Evolutionary conservation across 2,888 invertebrate genomes (phyloP), one percentile per base, ranked within the genome.

Genomic region (Vanessa cardui): DNA sequence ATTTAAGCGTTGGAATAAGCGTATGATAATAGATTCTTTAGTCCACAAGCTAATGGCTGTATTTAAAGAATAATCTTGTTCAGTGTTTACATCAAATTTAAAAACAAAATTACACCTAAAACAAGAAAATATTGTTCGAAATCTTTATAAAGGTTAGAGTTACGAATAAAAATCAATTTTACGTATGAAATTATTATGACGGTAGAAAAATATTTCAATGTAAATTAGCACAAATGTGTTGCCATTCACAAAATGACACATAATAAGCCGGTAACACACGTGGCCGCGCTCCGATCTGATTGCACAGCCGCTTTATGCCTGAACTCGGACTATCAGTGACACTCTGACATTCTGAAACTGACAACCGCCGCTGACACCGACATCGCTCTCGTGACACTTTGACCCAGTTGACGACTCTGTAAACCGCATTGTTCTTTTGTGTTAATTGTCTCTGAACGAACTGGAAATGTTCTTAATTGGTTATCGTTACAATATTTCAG

Each of bases 391-490:
- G 66, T 64, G 83, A 83, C 87, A 84, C 82, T 83, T 72, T 88
- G 86, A 86, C 90, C 90, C 80, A 89, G 79, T 87, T 89, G 81
- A 70, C 50, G 72, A 80, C 82, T 62, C 62, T 66, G 65, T 69
- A 59, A 21, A 26, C 39, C 60, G 54, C 59, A 83, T 87, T 88
- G 87, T 88, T 80, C 83, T 81, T 77, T 83, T 83, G 81, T 85
- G 31, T 58, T 56, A 54, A 58, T 46, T 50, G 62, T 66, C 44
- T 31, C 33, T 56, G 56, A 56, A 39, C 56, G 33, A 18, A 39
- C 20, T 66, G 26, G 50, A 45, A 54, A n/a, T 54, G 54, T 52
- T 66, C 46, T 61, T 46, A 47, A 54, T 54, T 61, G 54, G 52
- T 60, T n/a, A 54, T n/a, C 9, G 2, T 46, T 46, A n/a, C 2